A percentile compares a stretch with the other conserved stretches of the same genome.
Evolutionary conservation across 1,140 invertebrate genomes (phyloP).

Genomic region (Adelges cooleyi): DNA sequence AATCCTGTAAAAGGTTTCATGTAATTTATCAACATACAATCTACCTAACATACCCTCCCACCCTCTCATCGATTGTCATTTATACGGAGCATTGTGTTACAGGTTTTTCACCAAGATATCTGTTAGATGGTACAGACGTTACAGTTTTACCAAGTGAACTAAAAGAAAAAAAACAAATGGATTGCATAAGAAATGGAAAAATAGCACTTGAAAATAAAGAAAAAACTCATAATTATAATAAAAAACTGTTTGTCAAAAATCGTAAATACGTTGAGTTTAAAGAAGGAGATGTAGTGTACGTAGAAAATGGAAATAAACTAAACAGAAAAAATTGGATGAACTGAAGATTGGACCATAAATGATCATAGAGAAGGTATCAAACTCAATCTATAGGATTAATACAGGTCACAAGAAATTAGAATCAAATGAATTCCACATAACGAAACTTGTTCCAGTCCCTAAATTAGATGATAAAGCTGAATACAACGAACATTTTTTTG

Average conservation of each 20-base stretch:
- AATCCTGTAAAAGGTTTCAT: too few species aligned
- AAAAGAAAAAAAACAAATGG: too few species aligned
- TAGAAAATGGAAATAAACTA: conserved; percentile 34
- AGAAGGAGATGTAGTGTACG: conserved; percentile 32
- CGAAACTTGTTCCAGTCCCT: background rate
- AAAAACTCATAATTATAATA: background rate
- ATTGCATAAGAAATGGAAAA: background rate
- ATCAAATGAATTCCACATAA: background rate
- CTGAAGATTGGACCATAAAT: conserved; percentile 33
- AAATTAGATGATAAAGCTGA: too few species aligned
- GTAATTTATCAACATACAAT: too few species aligned
- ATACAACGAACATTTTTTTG: too few species aligned
- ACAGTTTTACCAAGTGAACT: too few species aligned
- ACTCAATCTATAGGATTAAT: conserved; percentile 6
- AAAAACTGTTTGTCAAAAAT: background rate
- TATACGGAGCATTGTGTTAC: too few species aligned
- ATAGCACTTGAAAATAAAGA: background rate
- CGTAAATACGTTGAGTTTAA: conserved; percentile 23
- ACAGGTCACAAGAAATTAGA: background rate
- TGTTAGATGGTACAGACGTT: too few species aligned
- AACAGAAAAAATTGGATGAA: conserved; percentile 34
- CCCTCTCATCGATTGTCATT: too few species aligned
- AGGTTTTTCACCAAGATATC: too few species aligned
- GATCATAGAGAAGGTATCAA: conserved; percentile 33
- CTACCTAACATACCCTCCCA: too few species aligned